Conservation (phyloP, 1,140 invertebrate genomes). For the Palaemon carinicauda region DNA sequence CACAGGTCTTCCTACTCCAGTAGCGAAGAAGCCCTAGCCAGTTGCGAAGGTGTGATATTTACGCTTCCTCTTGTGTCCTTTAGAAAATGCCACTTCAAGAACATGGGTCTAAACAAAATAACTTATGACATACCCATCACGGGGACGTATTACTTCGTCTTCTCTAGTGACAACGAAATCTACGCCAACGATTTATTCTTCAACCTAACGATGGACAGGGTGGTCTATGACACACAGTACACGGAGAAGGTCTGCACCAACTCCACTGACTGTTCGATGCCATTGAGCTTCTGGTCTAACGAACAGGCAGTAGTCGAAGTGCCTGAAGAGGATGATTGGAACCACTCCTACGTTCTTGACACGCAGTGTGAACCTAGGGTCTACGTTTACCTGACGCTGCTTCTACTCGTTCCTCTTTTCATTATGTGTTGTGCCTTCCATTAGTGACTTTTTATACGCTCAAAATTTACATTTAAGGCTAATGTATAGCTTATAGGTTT, state of each 20-base stretch:
- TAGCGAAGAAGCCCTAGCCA: constrained; percentile 77
- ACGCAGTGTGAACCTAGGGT: constrained; percentile 79
- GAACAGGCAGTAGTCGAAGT: constrained; percentile 70
- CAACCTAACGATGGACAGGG: constrained; percentile 75
- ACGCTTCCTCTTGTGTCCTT: constrained; percentile 76
- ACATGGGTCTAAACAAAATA: constrained; percentile 20
- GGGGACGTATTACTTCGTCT: constrained; percentile 84
- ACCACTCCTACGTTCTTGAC: constrained; percentile 77
- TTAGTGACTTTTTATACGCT: constrained; percentile 29
- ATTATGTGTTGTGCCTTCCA: constrained; percentile 78
- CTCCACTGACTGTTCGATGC: constrained; percentile 72
- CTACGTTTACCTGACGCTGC: constrained; percentile 74
- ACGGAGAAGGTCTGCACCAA: constrained; percentile 67
- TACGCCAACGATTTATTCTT: constrained; percentile 63
- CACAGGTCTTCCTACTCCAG: constrained; percentile 82
- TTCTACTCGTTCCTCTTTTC: constrained; percentile 75
- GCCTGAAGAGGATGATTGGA: constrained; percentile 68
- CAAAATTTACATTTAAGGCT: not conserved
- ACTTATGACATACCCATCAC: constrained; percentile 72
- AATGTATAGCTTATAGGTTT: too few relatives aligned
- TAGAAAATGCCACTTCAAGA: constrained; percentile 68
- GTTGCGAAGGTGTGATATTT: constrained; percentile 77
- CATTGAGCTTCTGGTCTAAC: constrained; percentile 74
- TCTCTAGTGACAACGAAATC: constrained; percentile 82
- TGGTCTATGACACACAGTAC: constrained; percentile 72